Evolutionary conservation across 2,797 vertebrate species (phyloP).

Genomic region (Sebastes flavidus): DNA sequence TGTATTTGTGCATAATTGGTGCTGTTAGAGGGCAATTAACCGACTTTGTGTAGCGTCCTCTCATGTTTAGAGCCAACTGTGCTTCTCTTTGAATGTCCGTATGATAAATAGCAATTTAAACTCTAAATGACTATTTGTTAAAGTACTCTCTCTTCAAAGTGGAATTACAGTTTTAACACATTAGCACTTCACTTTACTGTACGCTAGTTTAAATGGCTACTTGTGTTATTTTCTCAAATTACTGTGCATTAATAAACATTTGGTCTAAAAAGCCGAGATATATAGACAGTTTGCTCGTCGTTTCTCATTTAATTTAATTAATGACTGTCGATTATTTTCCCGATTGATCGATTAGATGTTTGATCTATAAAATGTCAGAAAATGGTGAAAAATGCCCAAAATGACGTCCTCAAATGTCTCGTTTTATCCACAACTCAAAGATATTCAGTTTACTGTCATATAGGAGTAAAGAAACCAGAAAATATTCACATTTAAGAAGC

Average conservation of each 20-base stretch:
- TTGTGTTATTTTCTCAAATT: background rate
- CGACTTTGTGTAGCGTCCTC: constrained; percentile 59
- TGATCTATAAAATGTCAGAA: no score
- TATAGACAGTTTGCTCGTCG: background rate
- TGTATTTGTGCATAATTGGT: constrained; percentile 75
- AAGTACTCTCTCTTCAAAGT: constrained; percentile 25
- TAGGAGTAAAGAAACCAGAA: no score
- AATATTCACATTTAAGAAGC: no score
- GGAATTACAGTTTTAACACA: constrained; percentile 47
- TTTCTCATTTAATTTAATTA: background rate
- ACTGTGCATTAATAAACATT: background rate
- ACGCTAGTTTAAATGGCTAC: background rate
- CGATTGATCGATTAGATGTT: no score
- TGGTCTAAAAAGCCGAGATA: background rate
- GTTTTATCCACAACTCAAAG: no score
- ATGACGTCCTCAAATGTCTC: no score
- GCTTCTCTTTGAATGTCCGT: constrained; percentile 50
- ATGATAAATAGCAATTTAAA: constrained; percentile 60
- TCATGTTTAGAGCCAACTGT: constrained; percentile 58
- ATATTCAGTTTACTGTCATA: no score
- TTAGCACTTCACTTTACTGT: constrained; percentile 1
- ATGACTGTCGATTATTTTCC: no score
- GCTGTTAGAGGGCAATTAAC: constrained; percentile 77
- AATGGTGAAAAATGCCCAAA: no score
- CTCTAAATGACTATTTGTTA: constrained; percentile 40